Evolutionary conservation across 2,113 vertebrate genomes (phyloP).

Genomic region (Microcebus ravelobensis): DNA sequence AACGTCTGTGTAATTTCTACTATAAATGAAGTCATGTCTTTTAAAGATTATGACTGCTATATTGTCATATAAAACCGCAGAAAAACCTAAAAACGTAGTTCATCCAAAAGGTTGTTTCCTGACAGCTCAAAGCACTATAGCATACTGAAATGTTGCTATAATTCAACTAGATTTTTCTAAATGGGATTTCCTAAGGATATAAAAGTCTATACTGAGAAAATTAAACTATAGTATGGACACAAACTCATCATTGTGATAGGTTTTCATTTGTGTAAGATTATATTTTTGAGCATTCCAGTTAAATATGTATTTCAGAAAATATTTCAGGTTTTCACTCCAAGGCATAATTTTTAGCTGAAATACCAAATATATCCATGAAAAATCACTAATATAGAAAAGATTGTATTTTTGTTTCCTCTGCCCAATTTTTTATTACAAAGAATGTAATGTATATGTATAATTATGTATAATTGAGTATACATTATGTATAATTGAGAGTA

Average conservation of each 20-base stretch:
- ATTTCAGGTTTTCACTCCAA: conserved; percentile 35
- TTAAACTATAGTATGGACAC: conserved; percentile 9
- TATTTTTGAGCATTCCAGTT: conserved; percentile 31
- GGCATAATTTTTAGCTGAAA: conserved; percentile 2
- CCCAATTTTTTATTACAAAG: not conserved
- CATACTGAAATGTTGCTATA: conserved; percentile 46
- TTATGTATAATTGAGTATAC: not conserved
- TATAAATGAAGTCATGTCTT: conserved; percentile 27
- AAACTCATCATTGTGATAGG: conserved; percentile 44
- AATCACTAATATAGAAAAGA: not conserved
- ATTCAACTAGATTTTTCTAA: conserved; percentile 59
- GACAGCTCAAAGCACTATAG: conserved; percentile 8
- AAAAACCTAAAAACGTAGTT: conserved; percentile 34
- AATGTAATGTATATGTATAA: too few relatives aligned
- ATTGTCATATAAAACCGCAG: conserved; percentile 50
- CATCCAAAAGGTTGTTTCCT: conserved; percentile 51
- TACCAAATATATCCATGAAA: not conserved
- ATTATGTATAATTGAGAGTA: not conserved
- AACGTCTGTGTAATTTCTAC: not conserved
- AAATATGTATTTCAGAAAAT: conserved; percentile 45
- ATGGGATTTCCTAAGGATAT: conserved; percentile 31
- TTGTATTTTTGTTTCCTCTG: not conserved
- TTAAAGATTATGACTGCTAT: conserved; percentile 35
- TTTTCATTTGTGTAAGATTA: not conserved
- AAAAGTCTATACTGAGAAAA: conserved; percentile 53